Evolutionary conservation across 2,888 invertebrate species (phyloP).

Genomic region (Creontiades dilutus): DNA sequence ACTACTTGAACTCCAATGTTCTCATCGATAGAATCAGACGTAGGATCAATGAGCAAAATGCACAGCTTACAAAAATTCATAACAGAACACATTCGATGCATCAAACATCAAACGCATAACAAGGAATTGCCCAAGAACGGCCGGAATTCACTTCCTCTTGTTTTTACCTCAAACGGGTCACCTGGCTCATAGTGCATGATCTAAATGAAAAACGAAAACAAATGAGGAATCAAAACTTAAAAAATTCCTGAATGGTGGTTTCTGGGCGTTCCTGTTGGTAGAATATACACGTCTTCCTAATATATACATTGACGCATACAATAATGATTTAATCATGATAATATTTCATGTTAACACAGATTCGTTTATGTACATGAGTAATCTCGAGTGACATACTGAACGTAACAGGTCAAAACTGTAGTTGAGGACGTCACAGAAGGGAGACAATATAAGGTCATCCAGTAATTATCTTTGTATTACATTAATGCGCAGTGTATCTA

Average conservation of each 20-base stretch:
- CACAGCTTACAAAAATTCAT: not conserved
- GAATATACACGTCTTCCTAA: no score
- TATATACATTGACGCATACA: no score
- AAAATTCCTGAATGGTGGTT: not conserved
- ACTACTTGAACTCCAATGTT: not conserved
- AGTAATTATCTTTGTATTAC: no score
- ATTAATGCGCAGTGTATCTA: no score
- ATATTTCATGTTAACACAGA: no score
- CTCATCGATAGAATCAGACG: not conserved
- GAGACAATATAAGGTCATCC: no score
- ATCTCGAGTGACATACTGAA: no score
- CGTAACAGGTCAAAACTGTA: no score
- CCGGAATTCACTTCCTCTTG: not conserved
- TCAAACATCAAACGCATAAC: not conserved
- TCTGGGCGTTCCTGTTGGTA: no score
- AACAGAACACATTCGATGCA: not conserved
- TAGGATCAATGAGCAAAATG: not conserved
- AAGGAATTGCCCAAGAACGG: not conserved
- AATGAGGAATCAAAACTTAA: not conserved
- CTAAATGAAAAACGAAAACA: slow-evolving; percentile 50
- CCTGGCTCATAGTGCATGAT: slow-evolving; percentile 62
- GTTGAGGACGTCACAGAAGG: no score
- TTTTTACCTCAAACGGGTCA: slow-evolving; percentile 59
- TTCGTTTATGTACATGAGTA: no score
- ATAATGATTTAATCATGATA: no score